Evolutionary conservation across 2,113 vertebrate species (phyloP).

Genomic region (Ctenomys sociabilis): DNA sequence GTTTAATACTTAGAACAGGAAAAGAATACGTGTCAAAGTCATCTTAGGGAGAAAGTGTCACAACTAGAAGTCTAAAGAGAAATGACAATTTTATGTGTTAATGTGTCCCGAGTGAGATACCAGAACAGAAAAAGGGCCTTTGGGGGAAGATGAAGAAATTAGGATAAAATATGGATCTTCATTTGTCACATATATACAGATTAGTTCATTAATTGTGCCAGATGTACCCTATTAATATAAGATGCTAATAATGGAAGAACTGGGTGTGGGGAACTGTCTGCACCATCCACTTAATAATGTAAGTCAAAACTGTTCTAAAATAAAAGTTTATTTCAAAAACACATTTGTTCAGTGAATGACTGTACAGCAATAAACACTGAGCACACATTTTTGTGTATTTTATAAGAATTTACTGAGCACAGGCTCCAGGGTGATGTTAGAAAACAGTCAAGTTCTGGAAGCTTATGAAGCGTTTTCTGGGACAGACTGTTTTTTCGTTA

Average conservation of each 20-base stretch:
- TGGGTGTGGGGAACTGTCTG: neutral
- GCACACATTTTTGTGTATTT: neutral
- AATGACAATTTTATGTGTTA: neutral
- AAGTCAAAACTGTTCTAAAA: slow-evolving; percentile 11
- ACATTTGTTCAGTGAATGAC: slow-evolving; percentile 25
- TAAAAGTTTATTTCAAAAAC: slow-evolving; percentile 25
- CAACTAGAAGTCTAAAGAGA: neutral
- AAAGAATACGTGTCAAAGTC: neutral
- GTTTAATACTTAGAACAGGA: neutral
- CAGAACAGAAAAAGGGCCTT: neutral
- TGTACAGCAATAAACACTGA: neutral
- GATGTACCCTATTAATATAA: neutral
- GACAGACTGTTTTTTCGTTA: neutral
- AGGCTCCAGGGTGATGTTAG: neutral
- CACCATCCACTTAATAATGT: neutral
- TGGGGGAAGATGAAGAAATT: neutral
- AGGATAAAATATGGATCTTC: neutral
- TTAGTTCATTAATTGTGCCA: neutral
- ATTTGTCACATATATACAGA: neutral
- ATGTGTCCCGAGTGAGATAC: neutral
- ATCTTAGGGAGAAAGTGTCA: neutral
- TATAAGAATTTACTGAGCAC: neutral
- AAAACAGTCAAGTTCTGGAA: neutral
- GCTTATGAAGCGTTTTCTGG: neutral
- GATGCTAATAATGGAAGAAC: neutral